phyloP scores from a whole-genome alignment of 2,113 vertebrate genomes.

The Oenanthe melanoleuca region DNA sequence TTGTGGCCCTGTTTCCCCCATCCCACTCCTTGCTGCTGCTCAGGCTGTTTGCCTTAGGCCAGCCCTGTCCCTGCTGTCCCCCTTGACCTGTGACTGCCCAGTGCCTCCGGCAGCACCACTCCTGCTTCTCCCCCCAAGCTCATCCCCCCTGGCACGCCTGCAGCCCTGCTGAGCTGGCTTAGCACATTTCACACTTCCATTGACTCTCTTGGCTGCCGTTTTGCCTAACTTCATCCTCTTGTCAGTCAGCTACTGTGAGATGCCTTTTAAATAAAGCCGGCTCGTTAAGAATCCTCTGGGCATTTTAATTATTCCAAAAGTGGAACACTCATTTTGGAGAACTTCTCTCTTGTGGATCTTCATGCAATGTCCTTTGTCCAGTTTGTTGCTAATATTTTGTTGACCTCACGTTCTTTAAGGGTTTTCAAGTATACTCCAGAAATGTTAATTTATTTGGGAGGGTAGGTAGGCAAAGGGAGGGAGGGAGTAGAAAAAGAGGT shows the following conservation, averaged over 20 bases:
- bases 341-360: background rate
- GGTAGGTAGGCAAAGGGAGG: background rate
- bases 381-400: background rate
- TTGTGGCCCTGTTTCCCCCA: accelerated
- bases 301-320: conserved; percentile 28
- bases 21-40: background rate
- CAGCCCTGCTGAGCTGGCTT: conserved; percentile 9
- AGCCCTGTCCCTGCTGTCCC: background rate
- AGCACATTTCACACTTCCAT: conserved; percentile 34
- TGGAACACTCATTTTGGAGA: background rate
- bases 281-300: background rate
- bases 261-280: conserved; percentile 29
- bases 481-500: background rate
- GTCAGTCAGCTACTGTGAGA: conserved; percentile 32
- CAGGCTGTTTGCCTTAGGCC: background rate
- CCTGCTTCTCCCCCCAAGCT: background rate
- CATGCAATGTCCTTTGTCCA: background rate
- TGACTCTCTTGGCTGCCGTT: conserved; percentile 57
- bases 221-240: conserved; percentile 38
- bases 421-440: background rate
- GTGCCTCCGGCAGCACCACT: accelerated
- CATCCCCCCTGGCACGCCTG: accelerated
- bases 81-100: accelerated
- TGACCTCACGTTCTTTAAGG: background rate
- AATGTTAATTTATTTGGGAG: background rate